Evolutionary conservation across 2,888 invertebrate species (phyloP).

Genomic region (Hydrotaea diabolus): DNA sequence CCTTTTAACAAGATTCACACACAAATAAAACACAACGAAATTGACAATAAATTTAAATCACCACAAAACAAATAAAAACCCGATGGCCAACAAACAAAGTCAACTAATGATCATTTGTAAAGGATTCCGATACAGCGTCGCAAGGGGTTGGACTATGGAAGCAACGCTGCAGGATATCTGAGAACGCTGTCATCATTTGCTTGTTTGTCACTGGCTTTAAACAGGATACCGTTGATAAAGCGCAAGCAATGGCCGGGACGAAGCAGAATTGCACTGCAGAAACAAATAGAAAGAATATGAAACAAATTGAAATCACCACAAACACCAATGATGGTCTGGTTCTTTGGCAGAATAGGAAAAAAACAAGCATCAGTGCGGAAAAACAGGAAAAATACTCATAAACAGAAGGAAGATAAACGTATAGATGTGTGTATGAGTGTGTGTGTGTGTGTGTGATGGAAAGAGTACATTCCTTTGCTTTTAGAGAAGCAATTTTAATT

Average conservation of each 20-base stretch:
- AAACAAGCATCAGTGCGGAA: not conserved
- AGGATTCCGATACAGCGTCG: conserved; percentile 23
- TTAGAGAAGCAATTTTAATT: conserved; percentile 59
- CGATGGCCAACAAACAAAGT: conserved; percentile 40
- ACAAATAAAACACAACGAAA: conserved; percentile 27
- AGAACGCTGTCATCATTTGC: conserved; percentile 14
- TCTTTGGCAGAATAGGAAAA: not conserved
- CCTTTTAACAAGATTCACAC: conserved; percentile 21
- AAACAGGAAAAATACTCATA: not conserved
- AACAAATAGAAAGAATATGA: conserved; percentile 5
- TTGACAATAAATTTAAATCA: conserved; percentile 60
- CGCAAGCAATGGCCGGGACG: not conserved
- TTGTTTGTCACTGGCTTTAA: conserved; percentile 13
- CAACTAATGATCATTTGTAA: conserved; percentile 59
- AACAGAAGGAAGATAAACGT: not conserved
- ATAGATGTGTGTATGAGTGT: not conserved
- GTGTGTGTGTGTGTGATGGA: not conserved
- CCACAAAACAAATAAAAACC: conserved; percentile 23
- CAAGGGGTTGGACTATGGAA: not conserved
- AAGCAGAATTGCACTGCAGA: not conserved
- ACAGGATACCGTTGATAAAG: conserved; percentile 3
- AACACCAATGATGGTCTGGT: conserved; percentile 57
- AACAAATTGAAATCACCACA: conserved; percentile 61
- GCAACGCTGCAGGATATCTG: conserved; percentile 4
- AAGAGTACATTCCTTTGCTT: conserved; percentile 43